Evolutionary conservation across 2,113 vertebrate species (phyloP).

Genomic region (Abramis brama): DNA sequence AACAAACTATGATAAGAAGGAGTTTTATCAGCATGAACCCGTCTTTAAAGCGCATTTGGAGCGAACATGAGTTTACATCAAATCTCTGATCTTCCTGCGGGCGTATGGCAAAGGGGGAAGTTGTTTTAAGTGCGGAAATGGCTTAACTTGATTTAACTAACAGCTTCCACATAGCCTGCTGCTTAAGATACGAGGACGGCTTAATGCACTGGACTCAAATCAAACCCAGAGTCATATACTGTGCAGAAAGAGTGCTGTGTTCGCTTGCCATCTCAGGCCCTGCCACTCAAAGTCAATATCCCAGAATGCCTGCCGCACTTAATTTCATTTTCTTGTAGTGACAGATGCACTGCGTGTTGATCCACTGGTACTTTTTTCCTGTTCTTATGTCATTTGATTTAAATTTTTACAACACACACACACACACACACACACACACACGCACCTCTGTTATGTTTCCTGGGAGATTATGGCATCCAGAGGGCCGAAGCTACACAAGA

Average conservation of each 20-base stretch:
- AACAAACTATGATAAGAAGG: not conserved
- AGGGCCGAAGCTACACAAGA: not conserved
- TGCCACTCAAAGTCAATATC: slow-evolving; percentile 40
- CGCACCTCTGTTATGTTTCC: slow-evolving; percentile 28
- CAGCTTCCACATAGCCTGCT: slow-evolving; percentile 52
- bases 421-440: not conserved
- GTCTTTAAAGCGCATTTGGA: slow-evolving; percentile 46
- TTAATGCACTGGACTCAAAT: slow-evolving; percentile 52
- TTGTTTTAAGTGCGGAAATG: slow-evolving; percentile 61
- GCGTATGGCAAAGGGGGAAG: slow-evolving; percentile 53
- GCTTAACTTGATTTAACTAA: slow-evolving; percentile 65
- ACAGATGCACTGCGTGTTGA: slow-evolving; percentile 45
- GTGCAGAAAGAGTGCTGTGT: slow-evolving; percentile 19
- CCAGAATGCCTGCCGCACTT: slow-evolving; percentile 34
- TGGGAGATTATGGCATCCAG: slow-evolving; percentile 19
- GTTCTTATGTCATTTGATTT: slow-evolving; percentile 47
- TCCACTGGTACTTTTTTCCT: slow-evolving; percentile 42
- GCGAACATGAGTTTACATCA: slow-evolving; percentile 44
- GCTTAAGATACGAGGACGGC: slow-evolving; percentile 50
- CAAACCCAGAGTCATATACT: slow-evolving; percentile 39
- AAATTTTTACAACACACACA: slow-evolving; percentile 17
- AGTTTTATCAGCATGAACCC: slow-evolving; percentile 5
- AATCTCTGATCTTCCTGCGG: slow-evolving; percentile 54
- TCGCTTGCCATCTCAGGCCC: slow-evolving; percentile 17
- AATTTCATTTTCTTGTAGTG: slow-evolving; percentile 52